phyloP scores from a whole-genome alignment of 2,113 vertebrate species.

The Pagrus major region DNA sequence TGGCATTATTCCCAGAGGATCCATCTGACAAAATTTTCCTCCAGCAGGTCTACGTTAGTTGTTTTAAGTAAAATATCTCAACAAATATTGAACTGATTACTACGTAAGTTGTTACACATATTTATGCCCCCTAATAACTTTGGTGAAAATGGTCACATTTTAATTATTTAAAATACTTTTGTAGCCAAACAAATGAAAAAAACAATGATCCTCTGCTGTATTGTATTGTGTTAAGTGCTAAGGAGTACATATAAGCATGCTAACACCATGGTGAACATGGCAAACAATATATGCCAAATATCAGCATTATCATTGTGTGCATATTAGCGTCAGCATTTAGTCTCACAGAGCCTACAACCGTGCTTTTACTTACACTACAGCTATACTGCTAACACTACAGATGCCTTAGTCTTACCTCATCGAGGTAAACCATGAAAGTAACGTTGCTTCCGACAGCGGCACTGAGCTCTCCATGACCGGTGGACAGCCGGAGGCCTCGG shows the following conservation, averaged over 20 bases:
- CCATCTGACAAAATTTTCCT: not conserved
- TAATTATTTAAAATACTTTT: too few relatives aligned
- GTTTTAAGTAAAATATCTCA: too few relatives aligned
- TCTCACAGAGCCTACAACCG: not conserved
- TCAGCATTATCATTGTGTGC: not conserved
- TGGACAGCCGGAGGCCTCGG: slow-evolving; percentile 89
- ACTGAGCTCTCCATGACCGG: slow-evolving; percentile 87
- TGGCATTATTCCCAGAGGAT: not conserved
- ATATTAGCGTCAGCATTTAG: not conserved
- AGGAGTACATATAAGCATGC: not conserved
- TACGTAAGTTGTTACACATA: too few relatives aligned
- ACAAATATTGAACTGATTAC: too few relatives aligned
- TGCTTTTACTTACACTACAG: too few relatives aligned
- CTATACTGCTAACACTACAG: too few relatives aligned
- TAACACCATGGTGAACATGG: not conserved
- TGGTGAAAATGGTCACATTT: too few relatives aligned
- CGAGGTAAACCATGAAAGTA: slow-evolving; percentile 92
- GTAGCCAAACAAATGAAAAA: too few relatives aligned
- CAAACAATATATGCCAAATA: not conserved
- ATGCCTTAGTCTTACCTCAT: slow-evolving; percentile 84
- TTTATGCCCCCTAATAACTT: too few relatives aligned
- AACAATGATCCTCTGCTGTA: too few relatives aligned
- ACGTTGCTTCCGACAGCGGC: slow-evolving; percentile 89
- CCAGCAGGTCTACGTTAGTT: not conserved
- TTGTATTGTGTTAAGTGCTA: too few relatives aligned